Conservation (phyloP, 2,113 vertebrate species). For the Probosciger aterrimus region DNA sequence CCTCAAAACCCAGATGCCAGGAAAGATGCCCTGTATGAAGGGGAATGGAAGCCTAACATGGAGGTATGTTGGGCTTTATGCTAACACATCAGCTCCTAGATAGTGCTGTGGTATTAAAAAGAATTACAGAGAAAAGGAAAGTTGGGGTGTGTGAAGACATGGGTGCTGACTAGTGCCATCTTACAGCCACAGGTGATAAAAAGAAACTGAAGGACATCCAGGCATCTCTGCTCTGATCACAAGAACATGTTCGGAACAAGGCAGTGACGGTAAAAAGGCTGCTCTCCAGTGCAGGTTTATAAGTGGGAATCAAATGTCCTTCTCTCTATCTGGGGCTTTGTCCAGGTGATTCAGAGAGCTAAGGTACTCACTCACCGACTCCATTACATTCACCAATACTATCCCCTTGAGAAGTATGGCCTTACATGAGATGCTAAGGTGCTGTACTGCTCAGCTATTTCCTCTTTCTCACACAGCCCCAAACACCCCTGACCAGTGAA, state of each 20-base stretch:
- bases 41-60: not conserved
- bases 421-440: not conserved
- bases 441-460: not conserved
- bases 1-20: not conserved
- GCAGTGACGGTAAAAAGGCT: not conserved
- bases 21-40: not conserved
- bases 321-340: not conserved
- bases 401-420: accelerated
- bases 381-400: not conserved
- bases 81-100: not conserved
- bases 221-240: not conserved
- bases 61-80: not conserved
- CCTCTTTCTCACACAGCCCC: not conserved
- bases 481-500: not conserved
- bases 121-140: not conserved
- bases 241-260: not conserved
- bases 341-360: not conserved
- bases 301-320: not conserved
- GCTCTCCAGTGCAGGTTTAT: not conserved
- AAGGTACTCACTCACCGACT: not conserved
- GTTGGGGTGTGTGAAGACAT: not conserved
- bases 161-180: not conserved
- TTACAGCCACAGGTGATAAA: not conserved
- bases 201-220: not conserved
- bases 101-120: not conserved